Conservation (phyloP, 2,888 invertebrate genomes). For the Bellardia bayeri region DNA sequence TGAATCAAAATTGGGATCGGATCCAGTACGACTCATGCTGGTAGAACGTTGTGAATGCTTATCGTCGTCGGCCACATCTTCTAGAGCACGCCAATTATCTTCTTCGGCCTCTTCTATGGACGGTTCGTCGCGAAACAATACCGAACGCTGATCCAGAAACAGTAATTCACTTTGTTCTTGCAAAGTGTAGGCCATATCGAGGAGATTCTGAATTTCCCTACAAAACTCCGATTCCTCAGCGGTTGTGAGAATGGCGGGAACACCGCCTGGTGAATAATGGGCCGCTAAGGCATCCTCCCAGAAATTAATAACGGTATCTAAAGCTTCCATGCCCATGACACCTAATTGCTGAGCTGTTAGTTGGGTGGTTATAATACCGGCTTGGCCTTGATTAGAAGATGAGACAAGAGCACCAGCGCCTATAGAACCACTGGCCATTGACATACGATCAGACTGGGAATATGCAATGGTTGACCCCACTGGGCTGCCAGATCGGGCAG, state of each 20-base stretch:
- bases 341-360: constrained; percentile 95
- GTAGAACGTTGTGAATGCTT: constrained; percentile 79
- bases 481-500: constrained; percentile 86
- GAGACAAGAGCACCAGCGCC: constrained; percentile 83
- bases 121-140: constrained; percentile 92
- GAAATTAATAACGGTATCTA: constrained; percentile 95
- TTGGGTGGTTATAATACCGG: constrained; percentile 85
- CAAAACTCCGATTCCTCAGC: constrained; percentile 94
- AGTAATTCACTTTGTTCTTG: constrained; percentile 94
- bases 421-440: constrained; percentile 89
- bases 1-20: constrained; percentile 90
- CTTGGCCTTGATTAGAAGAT: constrained; percentile 64
- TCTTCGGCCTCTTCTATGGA: constrained; percentile 85
- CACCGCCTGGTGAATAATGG: constrained; percentile 86
- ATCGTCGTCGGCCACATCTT: constrained; percentile 77
- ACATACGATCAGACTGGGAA: constrained; percentile 87
- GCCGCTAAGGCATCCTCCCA: constrained; percentile 97
- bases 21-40: constrained; percentile 81
- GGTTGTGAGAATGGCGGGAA: constrained; percentile 88
- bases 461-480: constrained; percentile 86
- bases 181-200: constrained; percentile 93
- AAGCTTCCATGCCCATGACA: constrained; percentile 96
- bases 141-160: constrained; percentile 94
- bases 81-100: constrained; percentile 75
- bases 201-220: constrained; percentile 90